These are phyloP conservation scores for Oophaga sylvatica DNA, from an alignment of 2,797 vertebrate species.

Conservation along the genomic window DNA sequence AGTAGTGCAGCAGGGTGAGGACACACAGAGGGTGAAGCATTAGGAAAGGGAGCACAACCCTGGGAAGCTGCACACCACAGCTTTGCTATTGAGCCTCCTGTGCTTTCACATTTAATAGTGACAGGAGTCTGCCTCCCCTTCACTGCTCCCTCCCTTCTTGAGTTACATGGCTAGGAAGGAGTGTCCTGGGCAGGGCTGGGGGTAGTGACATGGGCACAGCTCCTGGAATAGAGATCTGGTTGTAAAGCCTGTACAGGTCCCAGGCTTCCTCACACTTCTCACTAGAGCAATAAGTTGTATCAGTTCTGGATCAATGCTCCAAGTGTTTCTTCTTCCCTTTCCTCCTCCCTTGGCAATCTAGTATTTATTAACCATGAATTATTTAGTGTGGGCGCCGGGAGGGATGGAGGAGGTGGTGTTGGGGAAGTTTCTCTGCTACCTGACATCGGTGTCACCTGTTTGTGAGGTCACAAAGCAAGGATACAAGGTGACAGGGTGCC, in stretches of 20 bases:
- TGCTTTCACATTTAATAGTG: constrained; percentile 49
- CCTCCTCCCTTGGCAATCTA: neutral
- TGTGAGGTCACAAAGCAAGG: constrained; percentile 13
- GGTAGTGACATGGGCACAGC: neutral
- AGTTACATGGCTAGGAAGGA: constrained; percentile 40
- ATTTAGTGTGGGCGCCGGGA: constrained; percentile 27
- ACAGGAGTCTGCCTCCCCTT: constrained; percentile 19
- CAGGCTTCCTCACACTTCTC: neutral
- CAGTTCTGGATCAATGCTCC: neutral
- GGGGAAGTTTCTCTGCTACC: neutral
- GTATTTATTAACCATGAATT: constrained; percentile 56
- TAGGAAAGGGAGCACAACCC: constrained; percentile 28
- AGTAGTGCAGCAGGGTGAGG: neutral
- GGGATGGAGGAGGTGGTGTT: constrained; percentile 10
- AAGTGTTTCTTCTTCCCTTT: neutral
- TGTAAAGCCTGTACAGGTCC: neutral
- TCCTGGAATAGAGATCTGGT: neutral
- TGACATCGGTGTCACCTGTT: constrained; percentile 22
- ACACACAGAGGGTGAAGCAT: constrained; percentile 16
- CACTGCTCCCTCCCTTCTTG: constrained; percentile 25
- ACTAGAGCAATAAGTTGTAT: neutral
- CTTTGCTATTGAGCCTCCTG: constrained; percentile 30
- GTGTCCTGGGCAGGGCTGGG: constrained; percentile 24
- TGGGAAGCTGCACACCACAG: constrained; percentile 37
- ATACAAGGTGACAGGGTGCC: neutral